Evolutionary conservation across 2,888 invertebrate genomes (phyloP).

Genomic region (Ormia ochracea): DNA sequence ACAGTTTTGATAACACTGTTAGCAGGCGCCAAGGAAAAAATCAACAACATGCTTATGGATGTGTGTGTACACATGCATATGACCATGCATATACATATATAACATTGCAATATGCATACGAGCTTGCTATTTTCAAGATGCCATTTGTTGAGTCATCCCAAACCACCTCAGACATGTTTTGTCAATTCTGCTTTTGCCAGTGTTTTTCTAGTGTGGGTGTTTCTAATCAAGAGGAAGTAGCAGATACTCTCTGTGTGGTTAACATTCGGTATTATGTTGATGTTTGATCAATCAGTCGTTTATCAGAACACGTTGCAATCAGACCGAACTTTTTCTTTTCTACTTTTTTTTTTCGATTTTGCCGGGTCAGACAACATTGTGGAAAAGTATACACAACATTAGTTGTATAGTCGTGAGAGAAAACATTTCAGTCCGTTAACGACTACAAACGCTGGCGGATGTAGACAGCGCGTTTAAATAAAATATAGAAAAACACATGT

Average conservation of each 20-base stretch:
- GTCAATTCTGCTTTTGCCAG: background rate
- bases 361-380: conserved; percentile 14
- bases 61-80: no score
- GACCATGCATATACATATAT: no score
- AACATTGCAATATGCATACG: conserved; percentile 48
- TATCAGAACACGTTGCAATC: conserved; percentile 10
- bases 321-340: conserved; percentile 30
- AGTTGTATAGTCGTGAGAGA: conserved; percentile 37
- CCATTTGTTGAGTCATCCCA: conserved; percentile 32
- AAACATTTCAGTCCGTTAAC: conserved; percentile 67
- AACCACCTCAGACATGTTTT: background rate
- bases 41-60: background rate
- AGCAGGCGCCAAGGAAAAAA: conserved; percentile 51
- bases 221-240: background rate
- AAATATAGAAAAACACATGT: conserved; percentile 48
- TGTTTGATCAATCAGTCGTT: conserved; percentile 21
- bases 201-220: background rate
- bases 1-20: background rate
- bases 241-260: background rate
- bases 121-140: conserved; percentile 20
- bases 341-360: no score
- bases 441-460: conserved; percentile 70
- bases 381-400: conserved; percentile 53
- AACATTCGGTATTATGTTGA: background rate
- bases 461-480: conserved; percentile 63